Evolutionary conservation across 2,797 vertebrate species (phyloP).

Genomic region (Tiaroga cobitis): DNA sequence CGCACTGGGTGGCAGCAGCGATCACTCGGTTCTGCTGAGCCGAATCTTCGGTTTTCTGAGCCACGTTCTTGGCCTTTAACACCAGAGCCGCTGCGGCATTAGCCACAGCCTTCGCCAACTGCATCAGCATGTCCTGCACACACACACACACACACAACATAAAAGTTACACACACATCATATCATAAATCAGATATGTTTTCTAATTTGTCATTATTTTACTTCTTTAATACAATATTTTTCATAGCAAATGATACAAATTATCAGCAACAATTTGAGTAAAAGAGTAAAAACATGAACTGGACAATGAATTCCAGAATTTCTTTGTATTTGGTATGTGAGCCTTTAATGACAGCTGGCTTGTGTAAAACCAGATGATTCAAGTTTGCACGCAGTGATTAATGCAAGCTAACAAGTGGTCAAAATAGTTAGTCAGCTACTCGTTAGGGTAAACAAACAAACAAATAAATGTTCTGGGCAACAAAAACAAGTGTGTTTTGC

Average conservation of each 20-base stretch:
- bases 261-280: not conserved
- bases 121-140: slow-evolving; percentile 94
- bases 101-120: slow-evolving; percentile 94
- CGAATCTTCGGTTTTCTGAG: slow-evolving; percentile 91
- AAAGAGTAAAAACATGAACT: not conserved
- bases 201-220: not conserved
- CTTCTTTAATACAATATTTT: not conserved
- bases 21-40: slow-evolving; percentile 93
- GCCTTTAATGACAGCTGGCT: not conserved
- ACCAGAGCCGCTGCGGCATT: slow-evolving; percentile 92
- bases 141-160: not conserved
- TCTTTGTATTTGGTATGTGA: not conserved
- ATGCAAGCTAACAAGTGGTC: not conserved
- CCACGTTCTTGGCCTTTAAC: slow-evolving; percentile 96
- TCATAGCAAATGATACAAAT: not conserved
- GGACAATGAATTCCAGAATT: not conserved
- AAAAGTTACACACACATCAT: not conserved
- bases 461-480: not conserved
- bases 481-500: not conserved
- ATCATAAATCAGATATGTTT: not conserved
- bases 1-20: slow-evolving; percentile 94
- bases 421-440: not conserved
- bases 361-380: not conserved
- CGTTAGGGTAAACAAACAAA: not conserved
- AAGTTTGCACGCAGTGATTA: not conserved